Evolutionary conservation across 2,113 vertebrate species (phyloP), one percentile per base, ranked within the genome.

Genomic region (Etheostoma spectabile): DNA sequence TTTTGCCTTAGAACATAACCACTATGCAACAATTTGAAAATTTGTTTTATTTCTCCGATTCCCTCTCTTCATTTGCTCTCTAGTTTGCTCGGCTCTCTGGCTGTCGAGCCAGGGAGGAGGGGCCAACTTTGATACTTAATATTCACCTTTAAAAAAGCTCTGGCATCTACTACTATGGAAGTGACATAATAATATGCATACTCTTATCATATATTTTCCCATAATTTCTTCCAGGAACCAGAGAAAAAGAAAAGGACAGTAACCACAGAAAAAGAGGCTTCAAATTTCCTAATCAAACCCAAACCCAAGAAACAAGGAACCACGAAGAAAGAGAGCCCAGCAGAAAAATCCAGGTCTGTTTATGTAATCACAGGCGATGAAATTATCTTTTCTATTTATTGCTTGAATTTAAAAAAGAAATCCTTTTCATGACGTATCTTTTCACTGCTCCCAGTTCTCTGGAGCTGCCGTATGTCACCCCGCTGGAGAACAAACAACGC

Each of bases 401-500:
- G 5, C 11, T 1, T 38, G 2, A 8, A 8, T 27, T 27, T 2
- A 38, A 38, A 38, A 35, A 35, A 38, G 2, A 38, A 8, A 2
- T n/a, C 12, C 8, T 19, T 56, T 33, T 73, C 10, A 63, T 69
- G 8, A 85, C 24, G 11, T 15, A 35, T 79, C 6, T 68, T 1
- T 88, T 42, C 0, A 0, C 73, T 91, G 89, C 82, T 52, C 30
- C 84, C 85, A 99, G 98, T 94, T 97, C 97, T 45, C 94, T 99
- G 91, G 98, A 99, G 90, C 93, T 97, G 57, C 94, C 97, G 0
- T 99, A 96, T 80, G 93, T 97, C 53, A 95, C 97, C 4, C 95
- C 96, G 0, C 84, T 97, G 92, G 98, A 99, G 94, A 97, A 94
- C 90, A 99, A 98, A 84, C 97, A 96, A 45, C 96, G 97, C 19